phyloP scores from a whole-genome alignment of 2,888 invertebrate species.

The Entomobrya multifasciata region DNA sequence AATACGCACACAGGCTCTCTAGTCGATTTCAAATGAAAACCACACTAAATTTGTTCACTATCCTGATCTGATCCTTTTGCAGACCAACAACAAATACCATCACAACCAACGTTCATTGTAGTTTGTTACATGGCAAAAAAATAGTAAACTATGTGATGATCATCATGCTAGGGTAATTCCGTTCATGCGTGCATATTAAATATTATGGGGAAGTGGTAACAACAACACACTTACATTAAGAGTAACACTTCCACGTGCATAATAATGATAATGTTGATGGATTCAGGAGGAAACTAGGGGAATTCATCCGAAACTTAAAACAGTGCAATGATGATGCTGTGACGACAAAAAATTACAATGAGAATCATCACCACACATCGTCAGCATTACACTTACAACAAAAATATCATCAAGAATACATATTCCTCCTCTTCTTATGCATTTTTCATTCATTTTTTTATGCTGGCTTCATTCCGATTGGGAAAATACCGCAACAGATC shows the following conservation, averaged over 20 bases:
- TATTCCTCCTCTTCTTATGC: conserved; percentile 10
- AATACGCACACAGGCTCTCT: neutral
- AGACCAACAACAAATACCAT: neutral
- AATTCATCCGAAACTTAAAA: conserved; percentile 53
- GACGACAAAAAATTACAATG: conserved; percentile 42
- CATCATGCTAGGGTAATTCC: conserved; percentile 21
- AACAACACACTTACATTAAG: neutral
- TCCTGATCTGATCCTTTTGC: conserved; percentile 8
- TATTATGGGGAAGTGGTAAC: neutral
- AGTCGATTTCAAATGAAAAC: conserved; percentile 28
- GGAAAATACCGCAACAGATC: neutral
- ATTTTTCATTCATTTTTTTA: conserved; percentile 36
- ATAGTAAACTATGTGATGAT: neutral
- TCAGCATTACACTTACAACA: neutral
- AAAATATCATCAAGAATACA: conserved; percentile 6
- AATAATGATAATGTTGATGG: neutral
- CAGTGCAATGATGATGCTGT: neutral
- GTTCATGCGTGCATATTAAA: no score
- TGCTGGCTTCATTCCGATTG: neutral
- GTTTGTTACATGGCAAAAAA: no score
- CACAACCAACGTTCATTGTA: neutral
- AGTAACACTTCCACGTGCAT: conserved; percentile 59
- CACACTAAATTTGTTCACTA: conserved; percentile 40
- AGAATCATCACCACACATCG: neutral
- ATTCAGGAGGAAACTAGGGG: conserved; percentile 53